Evolutionary conservation across 2,113 vertebrate genomes (phyloP).

Genomic region (Microtus oregoni): DNA sequence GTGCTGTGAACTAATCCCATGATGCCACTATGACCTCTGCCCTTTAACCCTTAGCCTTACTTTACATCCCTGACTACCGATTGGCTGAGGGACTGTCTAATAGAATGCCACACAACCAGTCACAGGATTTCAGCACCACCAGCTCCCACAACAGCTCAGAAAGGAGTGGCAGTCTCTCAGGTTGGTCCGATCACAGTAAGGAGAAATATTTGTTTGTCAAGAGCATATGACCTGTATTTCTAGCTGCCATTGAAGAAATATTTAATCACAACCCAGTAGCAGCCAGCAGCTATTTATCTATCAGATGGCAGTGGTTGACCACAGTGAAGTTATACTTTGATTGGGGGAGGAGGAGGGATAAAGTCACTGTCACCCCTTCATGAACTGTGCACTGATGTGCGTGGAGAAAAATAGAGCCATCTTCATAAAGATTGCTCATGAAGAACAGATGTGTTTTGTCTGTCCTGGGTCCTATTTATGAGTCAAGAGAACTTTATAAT

Average conservation of each 20-base stretch:
- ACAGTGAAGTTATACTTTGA: background rate
- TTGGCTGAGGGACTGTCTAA: slow-evolving; percentile 99
- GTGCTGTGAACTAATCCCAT: slow-evolving; percentile 96
- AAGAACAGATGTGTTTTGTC: background rate
- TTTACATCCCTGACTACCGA: slow-evolving; percentile 99
- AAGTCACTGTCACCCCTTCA: slow-evolving; percentile 2
- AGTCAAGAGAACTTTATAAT: background rate
- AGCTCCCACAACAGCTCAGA: slow-evolving; percentile 99
- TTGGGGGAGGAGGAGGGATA: background rate
- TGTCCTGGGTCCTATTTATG: background rate
- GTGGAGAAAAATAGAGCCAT: background rate
- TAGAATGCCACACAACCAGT: slow-evolving; percentile 99
- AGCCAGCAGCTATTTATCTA: slow-evolving; percentile 62
- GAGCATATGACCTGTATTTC: slow-evolving; percentile 73
- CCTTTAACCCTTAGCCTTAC: slow-evolving; percentile 99
- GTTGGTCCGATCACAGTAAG: slow-evolving; percentile 92
- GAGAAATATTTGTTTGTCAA: slow-evolving; percentile 85
- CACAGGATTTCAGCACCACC: slow-evolving; percentile 99
- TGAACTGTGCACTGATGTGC: background rate
- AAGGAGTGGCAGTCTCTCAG: slow-evolving; percentile 99
- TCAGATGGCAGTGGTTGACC: background rate
- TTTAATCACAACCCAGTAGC: slow-evolving; percentile 21
- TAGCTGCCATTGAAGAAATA: slow-evolving; percentile 64
- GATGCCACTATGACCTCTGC: slow-evolving; percentile 97
- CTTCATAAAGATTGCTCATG: background rate